A percentile compares a stretch with the other conserved stretches of the same genome.
These are phyloP conservation scores for Oreochromis spilurus DNA, from an alignment of 2,113 vertebrate species.

Conservation along the genomic window DNA sequence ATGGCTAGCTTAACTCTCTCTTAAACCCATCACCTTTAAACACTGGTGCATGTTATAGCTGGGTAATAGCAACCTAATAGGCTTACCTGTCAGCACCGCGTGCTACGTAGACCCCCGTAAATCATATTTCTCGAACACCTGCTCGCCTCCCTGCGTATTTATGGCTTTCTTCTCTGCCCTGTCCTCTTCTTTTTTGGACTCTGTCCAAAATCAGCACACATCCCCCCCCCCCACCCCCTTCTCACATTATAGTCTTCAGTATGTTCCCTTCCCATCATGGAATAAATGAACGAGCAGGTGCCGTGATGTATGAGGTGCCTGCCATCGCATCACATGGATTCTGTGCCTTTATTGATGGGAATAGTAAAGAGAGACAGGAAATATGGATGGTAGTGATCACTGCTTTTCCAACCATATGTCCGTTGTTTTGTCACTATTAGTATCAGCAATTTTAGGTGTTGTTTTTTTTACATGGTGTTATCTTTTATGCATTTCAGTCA, in stretches of 20 bases:
- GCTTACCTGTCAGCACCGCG: conserved; percentile 72
- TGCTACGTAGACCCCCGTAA: conserved; percentile 47
- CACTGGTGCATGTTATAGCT: conserved; percentile 64
- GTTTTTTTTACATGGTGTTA: not conserved
- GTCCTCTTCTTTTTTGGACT: conserved; percentile 57
- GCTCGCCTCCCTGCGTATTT: conserved; percentile 48
- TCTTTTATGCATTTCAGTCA: not conserved
- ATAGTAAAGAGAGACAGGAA: not conserved
- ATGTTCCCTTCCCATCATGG: conserved; percentile 21
- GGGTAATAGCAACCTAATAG: conserved; percentile 71
- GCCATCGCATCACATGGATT: not conserved
- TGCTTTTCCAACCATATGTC: not conserved
- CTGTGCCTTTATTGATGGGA: not conserved
- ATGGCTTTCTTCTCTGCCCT: conserved; percentile 45
- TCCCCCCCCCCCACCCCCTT: not conserved
- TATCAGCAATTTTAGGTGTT: not conserved
- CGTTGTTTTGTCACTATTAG: not conserved
- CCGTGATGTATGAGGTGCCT: not conserved
- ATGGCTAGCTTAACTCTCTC: not conserved
- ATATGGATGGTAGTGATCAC: not conserved
- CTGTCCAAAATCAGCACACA: conserved; percentile 45
- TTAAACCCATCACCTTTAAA: conserved; percentile 33
- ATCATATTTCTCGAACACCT: conserved; percentile 65
- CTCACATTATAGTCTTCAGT: conserved; percentile 20
- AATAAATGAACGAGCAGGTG: conserved; percentile 53